phyloP scores from a whole-genome alignment of 2,888 invertebrate genomes.

The Meganola albula region DNA sequence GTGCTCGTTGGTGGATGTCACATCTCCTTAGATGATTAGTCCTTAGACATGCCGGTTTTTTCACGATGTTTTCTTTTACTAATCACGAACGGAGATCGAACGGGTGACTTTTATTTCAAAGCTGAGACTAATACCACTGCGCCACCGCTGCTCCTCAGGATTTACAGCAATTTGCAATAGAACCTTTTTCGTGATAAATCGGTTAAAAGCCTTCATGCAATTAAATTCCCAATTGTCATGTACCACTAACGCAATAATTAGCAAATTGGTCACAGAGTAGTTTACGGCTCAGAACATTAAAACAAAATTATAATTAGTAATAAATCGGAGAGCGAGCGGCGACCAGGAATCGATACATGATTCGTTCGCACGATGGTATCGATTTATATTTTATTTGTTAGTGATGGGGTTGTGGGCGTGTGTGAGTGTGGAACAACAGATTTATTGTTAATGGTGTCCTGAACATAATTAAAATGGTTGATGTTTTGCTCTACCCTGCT shows the following conservation, averaged over 20 bases:
- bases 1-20: too few species aligned
- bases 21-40: too few species aligned
- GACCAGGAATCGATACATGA: conserved; percentile 52
- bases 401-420: conserved; percentile 24
- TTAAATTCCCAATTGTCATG: conserved; percentile 27
- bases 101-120: too few species aligned
- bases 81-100: too few species aligned
- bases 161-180: background rate
- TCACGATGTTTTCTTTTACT: too few species aligned
- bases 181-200: background rate
- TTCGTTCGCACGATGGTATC: conserved; percentile 43
- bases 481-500: conserved; percentile 64
- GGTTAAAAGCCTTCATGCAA: conserved; percentile 9
- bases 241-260: conserved; percentile 51
- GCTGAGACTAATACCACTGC: too few species aligned
- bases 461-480: conserved; percentile 77
- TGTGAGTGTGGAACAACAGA: conserved; percentile 60
- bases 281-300: conserved; percentile 58
- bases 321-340: conserved; percentile 59
- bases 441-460: conserved; percentile 77
- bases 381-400: conserved; percentile 30
- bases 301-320: conserved; percentile 68
- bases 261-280: conserved; percentile 64
- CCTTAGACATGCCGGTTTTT: too few species aligned
- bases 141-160: too few species aligned